Percentiles rank a stretch among this genome's conserved stretches.
phyloP scores from a whole-genome alignment of 2,113 vertebrate species.

The Forbesichthys agassizii region DNA sequence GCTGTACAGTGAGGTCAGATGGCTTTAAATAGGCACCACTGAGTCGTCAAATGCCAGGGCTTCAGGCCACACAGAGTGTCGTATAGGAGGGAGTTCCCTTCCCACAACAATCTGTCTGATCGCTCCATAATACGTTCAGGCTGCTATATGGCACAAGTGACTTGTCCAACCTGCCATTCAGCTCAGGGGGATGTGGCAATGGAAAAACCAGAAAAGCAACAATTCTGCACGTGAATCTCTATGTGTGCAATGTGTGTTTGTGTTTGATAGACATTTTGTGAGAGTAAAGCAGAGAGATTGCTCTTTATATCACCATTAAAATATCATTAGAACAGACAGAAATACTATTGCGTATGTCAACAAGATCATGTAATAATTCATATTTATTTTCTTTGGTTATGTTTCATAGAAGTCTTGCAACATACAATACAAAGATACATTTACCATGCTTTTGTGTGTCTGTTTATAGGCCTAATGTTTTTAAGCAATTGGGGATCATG shows the following conservation, averaged over 20 bases:
- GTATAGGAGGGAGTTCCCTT: conserved; percentile 29
- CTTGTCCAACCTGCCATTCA: conserved; percentile 38
- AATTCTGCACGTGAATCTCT: neutral
- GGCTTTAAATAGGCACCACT: conserved; percentile 12
- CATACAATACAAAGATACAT: no score
- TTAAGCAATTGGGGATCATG: no score
- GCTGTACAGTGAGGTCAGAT: conserved; percentile 33
- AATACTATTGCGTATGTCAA: neutral
- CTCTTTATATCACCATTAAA: neutral
- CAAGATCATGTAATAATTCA: neutral
- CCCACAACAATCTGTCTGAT: conserved; percentile 47
- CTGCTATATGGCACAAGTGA: conserved; percentile 49
- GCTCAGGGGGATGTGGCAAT: conserved; percentile 31
- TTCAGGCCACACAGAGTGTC: conserved; percentile 39
- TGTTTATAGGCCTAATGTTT: no score
- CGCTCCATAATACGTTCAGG: conserved; percentile 33
- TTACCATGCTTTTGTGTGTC: no score
- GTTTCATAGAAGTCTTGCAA: no score
- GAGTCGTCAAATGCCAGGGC: conserved; percentile 31
- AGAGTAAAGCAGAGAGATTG: neutral
- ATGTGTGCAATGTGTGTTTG: neutral
- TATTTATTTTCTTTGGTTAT: no score
- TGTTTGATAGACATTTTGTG: neutral
- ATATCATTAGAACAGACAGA: conserved; percentile 1
- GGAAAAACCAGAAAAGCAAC: conserved; percentile 36